Conservation (phyloP, 1,140 invertebrate species). For the Trissolcus basalis region DNA sequence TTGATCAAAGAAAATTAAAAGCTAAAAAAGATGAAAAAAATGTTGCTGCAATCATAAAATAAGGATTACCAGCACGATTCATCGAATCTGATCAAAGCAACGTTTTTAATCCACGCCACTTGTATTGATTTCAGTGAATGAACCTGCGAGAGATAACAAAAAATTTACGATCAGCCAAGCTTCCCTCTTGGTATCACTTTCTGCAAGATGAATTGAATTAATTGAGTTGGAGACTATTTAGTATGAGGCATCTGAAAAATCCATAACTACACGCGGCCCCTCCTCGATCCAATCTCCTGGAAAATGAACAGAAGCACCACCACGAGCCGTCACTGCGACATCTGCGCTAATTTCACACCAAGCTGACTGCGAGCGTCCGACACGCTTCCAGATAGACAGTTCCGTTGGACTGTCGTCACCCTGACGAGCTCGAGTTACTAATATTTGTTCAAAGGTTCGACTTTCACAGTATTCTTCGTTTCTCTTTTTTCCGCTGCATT, state of each 20-base stretch:
- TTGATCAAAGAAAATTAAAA: not conserved
- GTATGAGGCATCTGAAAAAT: constrained; percentile 69
- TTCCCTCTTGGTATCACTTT: constrained; percentile 57
- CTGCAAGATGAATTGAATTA: constrained; percentile 63
- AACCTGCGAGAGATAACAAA: constrained; percentile 49
- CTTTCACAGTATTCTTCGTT: constrained; percentile 19
- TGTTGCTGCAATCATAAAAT: constrained; percentile 17
- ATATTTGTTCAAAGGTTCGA: constrained; percentile 51
- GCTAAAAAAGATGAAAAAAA: not conserved
- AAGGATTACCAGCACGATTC: constrained; percentile 12
- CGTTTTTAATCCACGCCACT: constrained; percentile 39
- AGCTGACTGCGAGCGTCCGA: constrained; percentile 69
- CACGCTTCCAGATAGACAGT: constrained; percentile 57
- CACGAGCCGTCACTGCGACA: constrained; percentile 73
- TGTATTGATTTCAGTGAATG: constrained; percentile 49
- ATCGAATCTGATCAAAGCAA: constrained; percentile 40
- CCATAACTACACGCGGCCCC: constrained; percentile 56
- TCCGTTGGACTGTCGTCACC: constrained; percentile 54
- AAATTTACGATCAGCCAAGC: constrained; percentile 48
- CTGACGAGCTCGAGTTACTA: constrained; percentile 44
- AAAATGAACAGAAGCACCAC: constrained; percentile 74
- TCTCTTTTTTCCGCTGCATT: constrained; percentile 6
- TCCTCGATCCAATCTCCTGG: constrained; percentile 73
- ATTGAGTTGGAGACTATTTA: constrained; percentile 62
- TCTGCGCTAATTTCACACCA: constrained; percentile 77